Evolutionary conservation across 2,113 vertebrate genomes (phyloP), one percentile per base, ranked within the genome.

Genomic region (Cephalopterus ornatus): DNA sequence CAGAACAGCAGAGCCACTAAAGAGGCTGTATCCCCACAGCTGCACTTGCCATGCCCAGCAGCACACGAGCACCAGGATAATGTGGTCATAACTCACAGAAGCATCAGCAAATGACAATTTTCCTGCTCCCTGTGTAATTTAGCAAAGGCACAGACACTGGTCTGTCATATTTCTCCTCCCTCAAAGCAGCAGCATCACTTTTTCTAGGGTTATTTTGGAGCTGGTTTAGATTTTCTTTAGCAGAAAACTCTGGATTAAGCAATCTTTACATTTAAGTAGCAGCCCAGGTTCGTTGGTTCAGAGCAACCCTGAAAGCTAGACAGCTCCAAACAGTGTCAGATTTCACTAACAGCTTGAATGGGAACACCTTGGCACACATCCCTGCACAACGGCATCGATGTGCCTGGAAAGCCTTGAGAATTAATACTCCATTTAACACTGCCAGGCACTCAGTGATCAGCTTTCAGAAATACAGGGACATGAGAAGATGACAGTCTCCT

Each of bases 401-500:
- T 32, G 61, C 80, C 84, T 56, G 70, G 71, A 95, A 91, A 91
- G 47, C 87, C 61, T 78, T 0, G 5, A 47, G 47, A 63, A 39
- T 5, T 63, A 14, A 42, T 47, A 37, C 14, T 65, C 61, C 35
- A 20, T 72, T 65, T 63, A 77, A 27, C 28, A 55, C 50, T 6
- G 17, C 16, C 0, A 0, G 50, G 67, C 62, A 58, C 73, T 70
- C 1, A 50, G 52, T 2, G 0, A 68, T 28, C 53, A 65, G 12
- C 42, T 76, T 58, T 66, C 52, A 87, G 62, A 79, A 62, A 53
- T 3, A 28, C 39, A 39, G 41, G 16, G 49, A 7, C 41, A 65
- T 9, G 2, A 20, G 53, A 52, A 67, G 23, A 42, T 0, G 0
- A 46, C 8, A 33, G 35, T 2, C 11, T 44, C 27, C 39, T 62